Evolutionary conservation across 2,797 vertebrate genomes (phyloP).

Genomic region (Craterocephalus amniculus): DNA sequence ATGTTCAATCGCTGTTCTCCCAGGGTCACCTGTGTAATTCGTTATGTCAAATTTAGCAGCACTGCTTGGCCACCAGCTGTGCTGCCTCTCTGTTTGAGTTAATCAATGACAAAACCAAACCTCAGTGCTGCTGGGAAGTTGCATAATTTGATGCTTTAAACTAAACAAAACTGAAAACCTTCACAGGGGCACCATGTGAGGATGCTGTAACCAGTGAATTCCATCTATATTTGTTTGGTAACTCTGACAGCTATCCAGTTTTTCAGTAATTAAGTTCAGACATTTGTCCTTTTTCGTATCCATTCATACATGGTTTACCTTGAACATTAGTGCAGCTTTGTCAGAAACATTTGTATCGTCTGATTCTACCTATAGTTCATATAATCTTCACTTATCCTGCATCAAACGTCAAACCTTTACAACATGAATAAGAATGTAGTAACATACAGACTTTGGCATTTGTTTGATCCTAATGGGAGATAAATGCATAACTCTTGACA

Average conservation of each 20-base stretch:
- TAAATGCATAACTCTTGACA: background rate
- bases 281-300: too few species aligned
- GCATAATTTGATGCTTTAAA: conserved; percentile 15
- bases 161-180: background rate
- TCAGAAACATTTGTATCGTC: background rate
- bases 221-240: background rate
- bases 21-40: conserved; percentile 24
- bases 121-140: conserved; percentile 15
- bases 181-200: background rate
- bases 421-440: too few species aligned
- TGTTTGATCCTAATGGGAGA: background rate
- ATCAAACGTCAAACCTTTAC: background rate
- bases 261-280: background rate
- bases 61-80: conserved; percentile 3
- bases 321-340: background rate
- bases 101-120: conserved; percentile 25
- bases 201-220: background rate
- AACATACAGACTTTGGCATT: too few species aligned
- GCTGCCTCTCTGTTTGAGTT: conserved; percentile 20
- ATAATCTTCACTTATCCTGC: background rate
- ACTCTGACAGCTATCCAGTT: background rate
- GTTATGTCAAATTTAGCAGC: conserved; percentile 30
- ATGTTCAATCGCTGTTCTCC: conserved; percentile 10
- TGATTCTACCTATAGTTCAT: background rate
- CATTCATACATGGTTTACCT: background rate